Evolutionary conservation across 2,888 invertebrate species (phyloP).

Genomic region (Parthenolecanium corni): DNA sequence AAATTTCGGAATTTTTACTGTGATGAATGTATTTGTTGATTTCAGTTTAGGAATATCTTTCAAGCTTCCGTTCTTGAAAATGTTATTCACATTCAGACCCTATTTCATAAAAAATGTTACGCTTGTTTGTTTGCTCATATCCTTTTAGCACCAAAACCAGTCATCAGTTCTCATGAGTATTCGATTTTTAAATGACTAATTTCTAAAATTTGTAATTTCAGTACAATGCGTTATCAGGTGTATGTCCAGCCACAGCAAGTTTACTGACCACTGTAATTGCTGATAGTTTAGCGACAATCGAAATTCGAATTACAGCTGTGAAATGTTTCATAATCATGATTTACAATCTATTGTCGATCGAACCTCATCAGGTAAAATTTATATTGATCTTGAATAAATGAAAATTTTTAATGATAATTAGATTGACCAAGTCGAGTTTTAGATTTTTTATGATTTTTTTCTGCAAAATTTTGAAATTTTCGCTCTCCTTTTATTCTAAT

Average conservation of each 20-base stretch:
- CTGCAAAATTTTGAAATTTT: not conserved
- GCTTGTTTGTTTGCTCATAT: too few species aligned
- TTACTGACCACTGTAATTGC: constrained; percentile 44
- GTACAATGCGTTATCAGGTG: constrained; percentile 51
- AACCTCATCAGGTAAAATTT: constrained; percentile 45
- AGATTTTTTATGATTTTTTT: not conserved
- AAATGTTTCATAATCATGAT: constrained; percentile 47
- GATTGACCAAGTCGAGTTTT: not conserved
- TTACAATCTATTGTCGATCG: constrained; percentile 45
- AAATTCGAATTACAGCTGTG: constrained; percentile 41
- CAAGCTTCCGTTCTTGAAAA: too few species aligned
- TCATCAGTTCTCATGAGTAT: too few species aligned
- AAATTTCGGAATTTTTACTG: too few species aligned
- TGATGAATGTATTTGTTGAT: too few species aligned
- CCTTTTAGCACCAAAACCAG: too few species aligned
- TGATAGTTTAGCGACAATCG: constrained; percentile 39
- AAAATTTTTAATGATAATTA: too few species aligned
- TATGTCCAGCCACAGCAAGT: constrained; percentile 50
- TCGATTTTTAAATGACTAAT: too few species aligned
- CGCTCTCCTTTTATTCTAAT: not conserved
- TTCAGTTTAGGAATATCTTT: too few species aligned
- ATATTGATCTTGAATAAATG: too few species aligned
- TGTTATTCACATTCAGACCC: too few species aligned
- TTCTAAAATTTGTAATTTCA: constrained; percentile 39
- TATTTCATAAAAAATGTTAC: too few species aligned